Conservation (phyloP, 2,888 invertebrate genomes). For the Catonia carolina region DNA sequence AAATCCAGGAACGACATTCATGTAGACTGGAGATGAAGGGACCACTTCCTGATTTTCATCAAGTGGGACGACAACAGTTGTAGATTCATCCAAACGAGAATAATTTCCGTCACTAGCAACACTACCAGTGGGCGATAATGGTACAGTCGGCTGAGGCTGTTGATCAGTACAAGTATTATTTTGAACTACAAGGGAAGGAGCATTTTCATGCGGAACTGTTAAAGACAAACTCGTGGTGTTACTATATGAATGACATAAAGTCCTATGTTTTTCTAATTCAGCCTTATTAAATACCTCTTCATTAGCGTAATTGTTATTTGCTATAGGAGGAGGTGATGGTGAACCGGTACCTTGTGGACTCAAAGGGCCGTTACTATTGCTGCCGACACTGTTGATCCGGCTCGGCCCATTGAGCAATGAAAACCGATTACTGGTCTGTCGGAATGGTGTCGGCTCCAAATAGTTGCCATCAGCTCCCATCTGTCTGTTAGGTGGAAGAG, state of each 20-base stretch:
- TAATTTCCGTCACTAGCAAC: no score
- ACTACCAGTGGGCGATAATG: no score
- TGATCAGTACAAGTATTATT: no score
- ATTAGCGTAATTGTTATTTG: slow-evolving; percentile 31
- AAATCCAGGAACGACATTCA: slow-evolving; percentile 45
- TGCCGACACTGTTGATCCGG: slow-evolving; percentile 38
- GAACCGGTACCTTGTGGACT: background rate
- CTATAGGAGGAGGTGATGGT: background rate
- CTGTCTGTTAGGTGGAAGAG: slow-evolving; percentile 16
- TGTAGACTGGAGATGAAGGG: slow-evolving; percentile 41
- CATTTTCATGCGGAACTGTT: slow-evolving; percentile 5
- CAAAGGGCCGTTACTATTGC: slow-evolving; percentile 43
- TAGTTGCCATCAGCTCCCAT: slow-evolving; percentile 31
- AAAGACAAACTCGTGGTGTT: slow-evolving; percentile 11
- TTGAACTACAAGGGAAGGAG: background rate
- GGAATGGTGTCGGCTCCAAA: slow-evolving; percentile 33
- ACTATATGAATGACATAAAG: slow-evolving; percentile 17
- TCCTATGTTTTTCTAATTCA: slow-evolving; percentile 1
- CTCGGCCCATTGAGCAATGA: slow-evolving; percentile 28
- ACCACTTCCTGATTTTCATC: slow-evolving; percentile 26
- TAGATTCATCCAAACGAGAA: no score
- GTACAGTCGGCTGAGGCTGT: no score
- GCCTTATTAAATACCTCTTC: slow-evolving; percentile 26
- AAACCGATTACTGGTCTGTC: slow-evolving; percentile 27
- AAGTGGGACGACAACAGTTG: no score